These are phyloP conservation scores for Rattus rattus DNA, from an alignment of 2,113 vertebrate genomes.

Conservation along the genomic window DNA sequence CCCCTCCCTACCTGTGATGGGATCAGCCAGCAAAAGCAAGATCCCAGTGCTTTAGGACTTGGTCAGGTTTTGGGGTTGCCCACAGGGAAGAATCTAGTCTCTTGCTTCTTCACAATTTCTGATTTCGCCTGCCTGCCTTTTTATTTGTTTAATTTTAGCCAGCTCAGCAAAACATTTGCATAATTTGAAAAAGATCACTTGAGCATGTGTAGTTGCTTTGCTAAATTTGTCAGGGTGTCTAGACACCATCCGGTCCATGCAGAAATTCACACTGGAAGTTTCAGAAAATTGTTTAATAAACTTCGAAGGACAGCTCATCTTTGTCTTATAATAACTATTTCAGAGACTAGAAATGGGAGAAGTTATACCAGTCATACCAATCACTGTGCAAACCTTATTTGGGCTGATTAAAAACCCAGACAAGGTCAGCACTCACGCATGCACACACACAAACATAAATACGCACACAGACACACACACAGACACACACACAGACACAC, in stretches of 20 bases:
- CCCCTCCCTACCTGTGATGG: neutral
- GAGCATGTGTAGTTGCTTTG: neutral
- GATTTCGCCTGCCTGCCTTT: neutral
- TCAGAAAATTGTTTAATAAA: conserved; percentile 36
- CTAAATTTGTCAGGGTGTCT: conserved; percentile 1
- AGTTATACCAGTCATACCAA: neutral
- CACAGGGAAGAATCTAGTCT: neutral
- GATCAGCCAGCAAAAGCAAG: neutral
- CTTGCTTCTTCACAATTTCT: conserved; percentile 8
- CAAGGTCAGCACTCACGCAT: neutral
- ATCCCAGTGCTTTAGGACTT: neutral
- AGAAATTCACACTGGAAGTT: conserved; percentile 37
- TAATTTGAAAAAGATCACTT: conserved; percentile 50
- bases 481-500: no score
- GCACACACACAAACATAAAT: fast-evolving
- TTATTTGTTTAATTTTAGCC: neutral
- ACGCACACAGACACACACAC: neutral
- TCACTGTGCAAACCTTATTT: conserved; percentile 12
- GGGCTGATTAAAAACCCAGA: neutral
- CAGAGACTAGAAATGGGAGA: conserved; percentile 6
- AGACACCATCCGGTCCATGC: neutral
- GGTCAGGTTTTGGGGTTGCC: conserved; percentile 2
- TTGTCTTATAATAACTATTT: conserved; percentile 26
- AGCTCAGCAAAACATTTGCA: conserved; percentile 30
- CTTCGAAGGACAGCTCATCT: conserved; percentile 29